phyloP scores from a whole-genome alignment of 2,888 invertebrate genomes.

The Isotomurus palustris region DNA sequence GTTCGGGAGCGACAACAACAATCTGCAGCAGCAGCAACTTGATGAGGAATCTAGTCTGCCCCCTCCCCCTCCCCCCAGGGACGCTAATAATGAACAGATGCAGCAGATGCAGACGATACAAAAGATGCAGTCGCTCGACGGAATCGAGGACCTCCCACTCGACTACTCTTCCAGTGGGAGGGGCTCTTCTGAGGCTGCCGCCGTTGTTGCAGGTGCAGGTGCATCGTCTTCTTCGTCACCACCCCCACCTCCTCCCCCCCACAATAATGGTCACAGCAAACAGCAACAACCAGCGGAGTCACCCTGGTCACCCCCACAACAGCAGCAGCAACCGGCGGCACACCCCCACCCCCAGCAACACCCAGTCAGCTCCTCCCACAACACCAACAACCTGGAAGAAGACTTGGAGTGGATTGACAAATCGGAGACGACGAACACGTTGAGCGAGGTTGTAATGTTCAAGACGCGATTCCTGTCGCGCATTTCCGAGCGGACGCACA shows the following conservation, averaged over 20 bases:
- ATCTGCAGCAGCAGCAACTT: too few relatives aligned
- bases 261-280: not conserved
- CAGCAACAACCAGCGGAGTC: not conserved
- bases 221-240: conserved; percentile 7
- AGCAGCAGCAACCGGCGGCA: not conserved
- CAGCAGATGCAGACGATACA: too few relatives aligned
- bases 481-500: conserved; percentile 37
- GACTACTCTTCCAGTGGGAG: too few relatives aligned
- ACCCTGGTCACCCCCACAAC: not conserved
- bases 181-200: not conserved
- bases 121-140: conserved; percentile 29
- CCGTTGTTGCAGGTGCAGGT: not conserved
- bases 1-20: too few relatives aligned
- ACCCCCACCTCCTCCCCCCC: conserved; percentile 7
- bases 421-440: not conserved
- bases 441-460: not conserved
- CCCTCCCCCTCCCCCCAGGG: too few relatives aligned
- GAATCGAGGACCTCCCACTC: conserved; percentile 26
- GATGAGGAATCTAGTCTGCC: too few relatives aligned
- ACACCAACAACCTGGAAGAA: too few relatives aligned
- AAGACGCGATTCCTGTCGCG: conserved; percentile 16
- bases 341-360: not conserved
- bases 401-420: not conserved
- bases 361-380: too few relatives aligned
- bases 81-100: too few relatives aligned